phyloP scores from a whole-genome alignment of 1,140 invertebrate genomes.

The Megalopta genalis region DNA sequence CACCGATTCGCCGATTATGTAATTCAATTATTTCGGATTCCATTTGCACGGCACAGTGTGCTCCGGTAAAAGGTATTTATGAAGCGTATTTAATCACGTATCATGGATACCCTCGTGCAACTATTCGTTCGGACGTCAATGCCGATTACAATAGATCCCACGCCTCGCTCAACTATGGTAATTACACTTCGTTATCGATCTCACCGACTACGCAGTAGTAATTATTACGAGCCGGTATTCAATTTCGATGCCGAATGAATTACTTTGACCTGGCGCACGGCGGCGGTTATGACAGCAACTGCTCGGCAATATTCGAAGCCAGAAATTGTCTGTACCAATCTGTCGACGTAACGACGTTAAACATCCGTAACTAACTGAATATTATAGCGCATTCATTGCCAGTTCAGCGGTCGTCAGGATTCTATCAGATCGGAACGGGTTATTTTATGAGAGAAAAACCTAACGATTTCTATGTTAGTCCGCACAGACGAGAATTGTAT shows the following conservation, averaged over 20 bases:
- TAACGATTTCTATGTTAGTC: too few species aligned
- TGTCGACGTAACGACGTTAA: neutral
- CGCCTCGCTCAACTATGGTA: slow-evolving; percentile 21
- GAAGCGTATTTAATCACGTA: too few species aligned
- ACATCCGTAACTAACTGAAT: neutral
- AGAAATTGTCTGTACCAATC: neutral
- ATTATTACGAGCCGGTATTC: neutral
- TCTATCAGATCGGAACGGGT: too few species aligned
- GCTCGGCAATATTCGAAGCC: neutral
- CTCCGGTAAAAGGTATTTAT: too few species aligned
- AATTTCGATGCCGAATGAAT: slow-evolving; percentile 22
- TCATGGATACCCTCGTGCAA: neutral
- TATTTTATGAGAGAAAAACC: too few species aligned
- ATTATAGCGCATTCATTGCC: too few species aligned
- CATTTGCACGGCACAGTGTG: too few species aligned
- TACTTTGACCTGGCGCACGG: neutral
- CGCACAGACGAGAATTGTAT: too few species aligned
- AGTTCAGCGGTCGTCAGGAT: too few species aligned
- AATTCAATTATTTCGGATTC: too few species aligned
- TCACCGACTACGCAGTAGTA: neutral
- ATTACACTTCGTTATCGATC: slow-evolving; percentile 25
- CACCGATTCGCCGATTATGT: too few species aligned
- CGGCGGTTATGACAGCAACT: too few species aligned
- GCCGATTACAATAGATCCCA: slow-evolving; percentile 21
- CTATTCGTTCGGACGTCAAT: neutral